Evolutionary conservation across 2,113 vertebrate species (phyloP).

Genomic region (Oriolus oriolus): DNA sequence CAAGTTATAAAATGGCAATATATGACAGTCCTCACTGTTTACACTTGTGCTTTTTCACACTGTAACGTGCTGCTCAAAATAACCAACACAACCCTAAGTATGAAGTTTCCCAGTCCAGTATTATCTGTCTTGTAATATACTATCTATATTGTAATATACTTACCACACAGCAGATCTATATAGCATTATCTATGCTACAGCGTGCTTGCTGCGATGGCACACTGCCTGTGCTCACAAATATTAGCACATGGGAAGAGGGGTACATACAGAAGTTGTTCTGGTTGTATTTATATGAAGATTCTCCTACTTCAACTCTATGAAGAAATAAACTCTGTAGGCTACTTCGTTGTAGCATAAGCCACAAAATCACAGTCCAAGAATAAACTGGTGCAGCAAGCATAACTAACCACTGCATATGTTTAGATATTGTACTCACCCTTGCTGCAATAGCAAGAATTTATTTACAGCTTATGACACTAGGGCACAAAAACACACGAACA

Average conservation of each 20-base stretch:
- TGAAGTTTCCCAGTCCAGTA: neutral
- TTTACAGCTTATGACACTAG: neutral
- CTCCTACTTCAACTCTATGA: neutral
- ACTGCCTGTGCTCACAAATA: neutral
- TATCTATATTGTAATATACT: too few relatives aligned
- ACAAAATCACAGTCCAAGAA: neutral
- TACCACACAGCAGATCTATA: neutral
- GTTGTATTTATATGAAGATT: neutral
- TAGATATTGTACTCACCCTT: neutral
- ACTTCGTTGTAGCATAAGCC: neutral
- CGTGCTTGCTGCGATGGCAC: neutral
- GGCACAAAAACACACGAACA: neutral
- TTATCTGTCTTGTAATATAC: neutral
- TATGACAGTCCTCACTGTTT: neutral
- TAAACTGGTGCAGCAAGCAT: neutral
- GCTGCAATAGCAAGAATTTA: neutral
- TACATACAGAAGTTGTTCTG: neutral
- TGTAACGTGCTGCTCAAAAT: neutral
- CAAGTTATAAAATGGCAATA: neutral
- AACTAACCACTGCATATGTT: neutral
- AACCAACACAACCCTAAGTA: neutral
- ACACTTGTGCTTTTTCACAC: neutral
- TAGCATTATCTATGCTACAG: neutral
- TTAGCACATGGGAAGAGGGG: neutral
- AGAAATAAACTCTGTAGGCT: neutral